phyloP scores from a whole-genome alignment of 2,113 vertebrate species.

The Brachyhypopomus occidentalis region DNA sequence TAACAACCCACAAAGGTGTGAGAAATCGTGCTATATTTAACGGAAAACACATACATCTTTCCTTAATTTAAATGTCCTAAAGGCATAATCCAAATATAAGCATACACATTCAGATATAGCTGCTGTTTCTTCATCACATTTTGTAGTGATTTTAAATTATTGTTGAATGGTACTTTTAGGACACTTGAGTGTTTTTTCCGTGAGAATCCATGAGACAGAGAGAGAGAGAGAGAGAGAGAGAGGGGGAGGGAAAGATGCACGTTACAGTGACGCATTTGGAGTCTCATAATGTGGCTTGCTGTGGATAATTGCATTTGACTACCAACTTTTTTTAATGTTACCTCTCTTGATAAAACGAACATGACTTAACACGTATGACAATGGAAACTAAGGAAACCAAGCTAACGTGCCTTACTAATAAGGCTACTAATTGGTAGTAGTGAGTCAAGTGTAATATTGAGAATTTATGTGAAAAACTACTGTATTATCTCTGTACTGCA shows the following conservation, averaged over 20 bases:
- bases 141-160: no score
- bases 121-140: neutral
- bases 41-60: neutral
- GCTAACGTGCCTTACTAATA: neutral
- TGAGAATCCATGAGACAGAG: neutral
- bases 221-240: conserved; percentile 4
- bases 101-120: no score
- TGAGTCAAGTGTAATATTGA: neutral
- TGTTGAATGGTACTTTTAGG: no score
- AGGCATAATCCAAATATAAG: neutral
- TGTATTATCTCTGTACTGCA: neutral
- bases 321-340: neutral
- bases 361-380: neutral
- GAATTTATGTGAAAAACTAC: no score
- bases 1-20: neutral
- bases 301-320: neutral
- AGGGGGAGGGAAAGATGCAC: neutral
- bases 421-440: neutral
- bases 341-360: neutral
- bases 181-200: no score
- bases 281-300: conserved; percentile 15
- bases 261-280: conserved; percentile 36
- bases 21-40: neutral
- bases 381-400: neutral
- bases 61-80: neutral